Evolutionary conservation across 2,888 invertebrate genomes (phyloP).

Genomic region (Fragum fragum): DNA sequence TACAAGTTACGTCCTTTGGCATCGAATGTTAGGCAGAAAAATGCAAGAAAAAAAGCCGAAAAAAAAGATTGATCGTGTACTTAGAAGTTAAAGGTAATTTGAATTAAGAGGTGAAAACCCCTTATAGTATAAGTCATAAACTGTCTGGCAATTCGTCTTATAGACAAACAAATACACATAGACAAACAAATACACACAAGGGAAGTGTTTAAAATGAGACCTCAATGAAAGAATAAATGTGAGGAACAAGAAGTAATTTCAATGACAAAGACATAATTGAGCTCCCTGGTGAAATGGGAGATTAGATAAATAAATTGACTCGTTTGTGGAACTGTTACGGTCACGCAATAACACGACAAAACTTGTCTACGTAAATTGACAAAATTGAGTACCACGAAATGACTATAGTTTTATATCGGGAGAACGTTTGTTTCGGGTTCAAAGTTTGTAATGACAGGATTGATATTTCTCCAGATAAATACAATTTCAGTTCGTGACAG

Average conservation of each 20-base stretch:
- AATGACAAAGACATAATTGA: not conserved
- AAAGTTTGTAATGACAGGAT: too few relatives aligned
- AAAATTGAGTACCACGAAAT: not conserved
- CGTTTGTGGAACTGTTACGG: constrained; percentile 1
- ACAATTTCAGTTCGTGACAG: too few relatives aligned
- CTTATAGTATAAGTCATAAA: too few relatives aligned
- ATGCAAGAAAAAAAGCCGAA: too few relatives aligned
- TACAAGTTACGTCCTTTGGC: too few relatives aligned
- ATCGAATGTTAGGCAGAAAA: too few relatives aligned
- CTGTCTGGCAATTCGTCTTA: too few relatives aligned
- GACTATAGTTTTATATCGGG: not conserved
- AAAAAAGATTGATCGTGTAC: too few relatives aligned
- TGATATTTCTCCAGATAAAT: too few relatives aligned
- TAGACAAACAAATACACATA: not conserved
- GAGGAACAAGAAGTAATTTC: not conserved
- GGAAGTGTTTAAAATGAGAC: not conserved
- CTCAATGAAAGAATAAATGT: not conserved
- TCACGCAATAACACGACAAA: constrained; percentile 15
- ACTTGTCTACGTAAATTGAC: not conserved
- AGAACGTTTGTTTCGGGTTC: too few relatives aligned
- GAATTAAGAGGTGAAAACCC: too few relatives aligned
- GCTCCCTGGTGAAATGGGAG: not conserved
- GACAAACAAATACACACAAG: not conserved
- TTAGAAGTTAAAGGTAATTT: too few relatives aligned
- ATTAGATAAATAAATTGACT: constrained; percentile 26